phyloP scores from a whole-genome alignment of 2,113 vertebrate genomes.

The Lophius piscatorius region DNA sequence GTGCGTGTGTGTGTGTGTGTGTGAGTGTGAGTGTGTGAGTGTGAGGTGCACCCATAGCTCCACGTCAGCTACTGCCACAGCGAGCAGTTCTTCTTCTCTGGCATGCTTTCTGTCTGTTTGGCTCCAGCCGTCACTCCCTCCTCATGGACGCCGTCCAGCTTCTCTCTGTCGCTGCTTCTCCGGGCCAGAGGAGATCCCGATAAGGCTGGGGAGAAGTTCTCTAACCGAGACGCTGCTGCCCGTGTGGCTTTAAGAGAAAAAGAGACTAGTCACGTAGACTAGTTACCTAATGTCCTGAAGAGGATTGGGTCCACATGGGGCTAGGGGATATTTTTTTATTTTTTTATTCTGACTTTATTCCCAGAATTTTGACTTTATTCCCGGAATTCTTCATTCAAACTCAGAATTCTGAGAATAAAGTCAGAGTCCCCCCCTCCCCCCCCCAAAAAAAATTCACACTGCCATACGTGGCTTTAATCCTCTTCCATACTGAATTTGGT shows the following conservation, averaged over 20 bases:
- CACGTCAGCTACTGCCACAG: constrained; percentile 65
- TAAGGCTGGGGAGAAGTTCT: constrained; percentile 41
- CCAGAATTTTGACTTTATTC: too few species aligned
- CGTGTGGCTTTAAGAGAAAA: constrained; percentile 25
- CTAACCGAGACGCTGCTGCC: constrained; percentile 21
- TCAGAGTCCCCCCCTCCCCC: too few species aligned
- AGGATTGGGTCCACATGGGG: too few species aligned
- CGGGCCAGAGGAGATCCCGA: constrained; percentile 41
- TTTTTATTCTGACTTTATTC: too few species aligned
- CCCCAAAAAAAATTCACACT: too few species aligned
- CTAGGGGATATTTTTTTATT: too few species aligned
- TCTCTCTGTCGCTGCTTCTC: constrained; percentile 4
- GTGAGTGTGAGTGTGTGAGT: constrained; percentile 9
- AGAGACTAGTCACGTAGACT: too few species aligned
- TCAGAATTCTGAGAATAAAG: too few species aligned
- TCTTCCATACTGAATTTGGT: too few species aligned
- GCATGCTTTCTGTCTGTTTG: constrained; percentile 38
- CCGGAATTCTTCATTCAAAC: too few species aligned
- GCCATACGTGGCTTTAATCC: too few species aligned
- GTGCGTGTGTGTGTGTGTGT: constrained; percentile 11
- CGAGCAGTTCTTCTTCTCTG: constrained; percentile 33
- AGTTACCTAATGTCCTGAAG: too few species aligned
- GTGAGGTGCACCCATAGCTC: constrained; percentile 28
- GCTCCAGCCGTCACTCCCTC: constrained; percentile 31
- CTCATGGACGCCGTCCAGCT: constrained; percentile 34